Evolutionary conservation across 1,140 invertebrate species (phyloP), one percentile per base, ranked within the genome.

Genomic region (Lepidurus arcticus): DNA sequence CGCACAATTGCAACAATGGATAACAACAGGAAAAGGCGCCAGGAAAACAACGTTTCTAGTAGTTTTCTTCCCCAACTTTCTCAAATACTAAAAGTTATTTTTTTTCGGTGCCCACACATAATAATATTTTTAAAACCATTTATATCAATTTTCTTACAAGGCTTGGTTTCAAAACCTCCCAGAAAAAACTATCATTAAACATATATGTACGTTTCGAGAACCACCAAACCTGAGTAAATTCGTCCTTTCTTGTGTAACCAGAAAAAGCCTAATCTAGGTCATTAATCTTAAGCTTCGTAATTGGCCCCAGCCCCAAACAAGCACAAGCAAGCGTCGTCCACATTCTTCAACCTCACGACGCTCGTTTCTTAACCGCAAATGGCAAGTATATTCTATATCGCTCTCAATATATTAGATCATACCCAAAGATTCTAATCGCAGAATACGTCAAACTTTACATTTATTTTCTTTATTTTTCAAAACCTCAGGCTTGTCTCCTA

Each of bases 201-300:
- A 34, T 34, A 4, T 34, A 34, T 3, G 34, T 34, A 34, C 34
- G 34, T 34, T 34, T 34, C 45, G 16, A 47, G 45, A 16, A 5
- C 45, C 53, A 21, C 21, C 16, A 65, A 65, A 13, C 53, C 13
- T 13, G 53, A 7, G 16, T 21, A 21, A 65, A 65, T 21, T 65
- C 13, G 53, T 65, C 53, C 21, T 65, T 65, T 65, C 53, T 65
- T n/a, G 53, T 65, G 53, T 65, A 65, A 65, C 53, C 53, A 65
- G 53, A 13, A 65, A 65, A 65, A 65, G 53, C 53, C 53, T 65
- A 65, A 65, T 65, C 53, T 65, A 65, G 53, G 53, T 65, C 53
- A 65, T 65, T 65, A 65, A 65, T 65, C 53, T 65, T 65, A 65
- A 4, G 53, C 53, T 65, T 21, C 53, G 53, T 13, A 65, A 65